Evolutionary conservation across 2,797 vertebrate species (phyloP).

Genomic region (Diplodus puntazzo): DNA sequence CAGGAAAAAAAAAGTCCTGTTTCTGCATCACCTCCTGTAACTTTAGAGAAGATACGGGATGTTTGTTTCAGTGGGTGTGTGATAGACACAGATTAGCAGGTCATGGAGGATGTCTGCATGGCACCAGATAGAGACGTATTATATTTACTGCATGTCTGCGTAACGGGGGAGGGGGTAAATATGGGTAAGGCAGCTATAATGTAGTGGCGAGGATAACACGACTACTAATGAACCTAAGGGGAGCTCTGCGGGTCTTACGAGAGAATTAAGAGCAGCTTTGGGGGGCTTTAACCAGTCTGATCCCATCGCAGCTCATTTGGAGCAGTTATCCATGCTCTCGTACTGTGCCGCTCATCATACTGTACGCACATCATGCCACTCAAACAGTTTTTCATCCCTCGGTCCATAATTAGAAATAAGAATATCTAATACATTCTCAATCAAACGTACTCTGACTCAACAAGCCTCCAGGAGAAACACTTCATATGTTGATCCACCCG

Average conservation of each 20-base stretch:
- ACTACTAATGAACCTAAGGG: slow-evolving; percentile 63
- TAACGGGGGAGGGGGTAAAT: slow-evolving; percentile 32
- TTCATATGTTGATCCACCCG: slow-evolving; percentile 19
- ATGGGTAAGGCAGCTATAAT: slow-evolving; percentile 43
- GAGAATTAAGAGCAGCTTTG: slow-evolving; percentile 61
- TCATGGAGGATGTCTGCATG: slow-evolving; percentile 69
- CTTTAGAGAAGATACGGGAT: slow-evolving; percentile 24
- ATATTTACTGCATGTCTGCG: slow-evolving; percentile 50
- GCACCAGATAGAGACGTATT: slow-evolving; percentile 59
- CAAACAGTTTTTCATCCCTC: neutral
- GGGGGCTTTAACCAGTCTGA: slow-evolving; percentile 63
- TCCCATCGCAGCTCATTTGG: slow-evolving; percentile 72
- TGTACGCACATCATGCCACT: neutral
- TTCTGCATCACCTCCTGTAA: slow-evolving; percentile 45
- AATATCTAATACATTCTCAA: neutral
- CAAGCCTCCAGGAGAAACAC: slow-evolving; percentile 15
- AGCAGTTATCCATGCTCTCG: slow-evolving; percentile 61
- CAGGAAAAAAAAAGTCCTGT: slow-evolving; percentile 21
- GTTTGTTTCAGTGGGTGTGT: slow-evolving; percentile 57
- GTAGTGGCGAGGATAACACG: slow-evolving; percentile 51
- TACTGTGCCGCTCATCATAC: slow-evolving; percentile 8
- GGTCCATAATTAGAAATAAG: neutral
- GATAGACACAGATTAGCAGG: slow-evolving; percentile 68
- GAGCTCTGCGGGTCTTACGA: slow-evolving; percentile 50
- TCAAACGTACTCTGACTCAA: slow-evolving; percentile 1